Evolutionary conservation across 2,113 vertebrate genomes (phyloP).

Genomic region (Gopherus evgoodei): DNA sequence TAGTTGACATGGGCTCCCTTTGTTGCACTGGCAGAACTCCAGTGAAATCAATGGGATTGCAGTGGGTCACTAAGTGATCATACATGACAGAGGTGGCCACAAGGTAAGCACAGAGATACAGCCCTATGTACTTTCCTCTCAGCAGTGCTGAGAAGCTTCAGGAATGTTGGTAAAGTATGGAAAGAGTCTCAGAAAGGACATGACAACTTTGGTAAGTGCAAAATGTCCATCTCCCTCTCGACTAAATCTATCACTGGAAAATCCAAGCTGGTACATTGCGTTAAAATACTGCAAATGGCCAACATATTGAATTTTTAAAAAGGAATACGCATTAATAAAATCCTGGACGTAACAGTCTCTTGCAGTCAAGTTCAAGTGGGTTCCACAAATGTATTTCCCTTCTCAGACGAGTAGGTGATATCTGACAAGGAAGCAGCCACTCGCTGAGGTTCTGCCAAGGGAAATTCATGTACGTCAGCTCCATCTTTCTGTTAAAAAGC

Average conservation of each 20-base stretch:
- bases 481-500: no score
- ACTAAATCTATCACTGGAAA: not conserved
- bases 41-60: not conserved
- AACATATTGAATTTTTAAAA: no score
- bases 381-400: no score
- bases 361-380: no score
- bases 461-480: no score
- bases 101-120: not conserved
- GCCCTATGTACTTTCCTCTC: not conserved
- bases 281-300: no score
- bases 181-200: not conserved
- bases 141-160: not conserved
- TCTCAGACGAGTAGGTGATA: no score
- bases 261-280: no score
- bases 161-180: not conserved
- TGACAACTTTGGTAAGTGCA: not conserved
- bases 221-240: not conserved
- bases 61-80: not conserved
- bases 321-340: no score
- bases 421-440: no score
- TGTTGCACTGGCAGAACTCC: not conserved
- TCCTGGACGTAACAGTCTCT: no score
- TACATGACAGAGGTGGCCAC: not conserved
- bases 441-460: no score
- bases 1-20: not conserved